Conservation (phyloP, 2,113 vertebrate species). For the Numida meleagris region DNA sequence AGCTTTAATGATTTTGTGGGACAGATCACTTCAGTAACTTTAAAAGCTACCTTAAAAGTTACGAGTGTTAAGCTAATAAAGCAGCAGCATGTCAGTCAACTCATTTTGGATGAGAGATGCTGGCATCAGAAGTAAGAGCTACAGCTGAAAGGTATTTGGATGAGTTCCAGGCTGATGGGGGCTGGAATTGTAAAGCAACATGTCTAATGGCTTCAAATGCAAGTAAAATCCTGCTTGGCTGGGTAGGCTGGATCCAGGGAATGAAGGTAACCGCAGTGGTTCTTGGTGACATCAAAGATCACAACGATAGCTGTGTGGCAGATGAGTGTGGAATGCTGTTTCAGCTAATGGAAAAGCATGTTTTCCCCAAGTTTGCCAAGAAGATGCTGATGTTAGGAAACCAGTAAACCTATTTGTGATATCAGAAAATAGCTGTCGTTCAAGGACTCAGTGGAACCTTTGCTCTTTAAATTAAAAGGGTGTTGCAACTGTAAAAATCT, state of each 20-base stretch:
- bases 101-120: not conserved
- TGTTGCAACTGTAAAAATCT: not conserved
- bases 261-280: not conserved
- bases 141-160: not conserved
- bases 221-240: not conserved
- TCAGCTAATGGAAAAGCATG: not conserved
- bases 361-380: not conserved
- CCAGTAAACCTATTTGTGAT: not conserved
- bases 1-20: not conserved
- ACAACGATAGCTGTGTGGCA: rapidly evolving
- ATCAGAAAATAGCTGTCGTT: not conserved
- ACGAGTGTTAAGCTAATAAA: not conserved
- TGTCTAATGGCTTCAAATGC: not conserved
- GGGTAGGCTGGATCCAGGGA: not conserved
- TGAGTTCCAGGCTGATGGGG: not conserved
- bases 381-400: not conserved
- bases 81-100: not conserved
- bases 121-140: not conserved
- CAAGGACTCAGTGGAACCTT: not conserved
- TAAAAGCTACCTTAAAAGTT: not conserved
- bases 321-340: not conserved
- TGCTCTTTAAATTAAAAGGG: not conserved
- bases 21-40: not conserved
- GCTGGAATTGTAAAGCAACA: not conserved
- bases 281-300: not conserved